Evolutionary conservation across 2,797 vertebrate species (phyloP).

Genomic region (Scomberomorus guttatus): DNA sequence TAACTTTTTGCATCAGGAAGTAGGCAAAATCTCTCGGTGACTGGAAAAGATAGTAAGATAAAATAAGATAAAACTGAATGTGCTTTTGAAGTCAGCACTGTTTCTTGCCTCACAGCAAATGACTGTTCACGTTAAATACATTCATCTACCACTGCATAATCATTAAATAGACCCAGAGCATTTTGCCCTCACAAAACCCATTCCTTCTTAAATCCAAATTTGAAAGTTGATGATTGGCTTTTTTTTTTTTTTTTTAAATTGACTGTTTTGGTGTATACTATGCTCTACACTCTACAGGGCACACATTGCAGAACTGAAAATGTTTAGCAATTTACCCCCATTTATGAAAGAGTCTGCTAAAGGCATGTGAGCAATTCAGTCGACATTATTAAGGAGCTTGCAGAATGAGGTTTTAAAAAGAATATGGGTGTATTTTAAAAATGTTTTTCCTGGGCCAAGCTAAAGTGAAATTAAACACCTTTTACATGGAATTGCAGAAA

Average conservation of each 20-base stretch:
- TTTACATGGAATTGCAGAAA: slow-evolving; percentile 27
- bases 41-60: slow-evolving; percentile 26
- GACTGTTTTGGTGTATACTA: too few relatives aligned
- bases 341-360: not conserved
- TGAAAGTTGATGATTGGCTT: not conserved
- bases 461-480: not conserved
- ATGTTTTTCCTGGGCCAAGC: too few relatives aligned
- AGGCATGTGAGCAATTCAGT: not conserved
- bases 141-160: not conserved
- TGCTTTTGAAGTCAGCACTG: not conserved
- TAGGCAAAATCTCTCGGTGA: slow-evolving; percentile 49
- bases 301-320: not conserved
- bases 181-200: not conserved
- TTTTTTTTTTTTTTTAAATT: not conserved
- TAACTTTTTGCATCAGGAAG: slow-evolving; percentile 39
- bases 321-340: not conserved
- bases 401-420: too few relatives aligned
- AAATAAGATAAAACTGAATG: not conserved
- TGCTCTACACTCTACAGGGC: too few relatives aligned
- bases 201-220: not conserved
- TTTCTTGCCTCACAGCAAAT: not conserved
- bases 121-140: not conserved
- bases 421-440: too few relatives aligned
- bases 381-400: too few relatives aligned
- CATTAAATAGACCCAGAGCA: not conserved